Evolutionary conservation across 2,888 invertebrate genomes (phyloP), one percentile per base, ranked within the genome.

Genomic region (Drosophila nigricruria): DNA sequence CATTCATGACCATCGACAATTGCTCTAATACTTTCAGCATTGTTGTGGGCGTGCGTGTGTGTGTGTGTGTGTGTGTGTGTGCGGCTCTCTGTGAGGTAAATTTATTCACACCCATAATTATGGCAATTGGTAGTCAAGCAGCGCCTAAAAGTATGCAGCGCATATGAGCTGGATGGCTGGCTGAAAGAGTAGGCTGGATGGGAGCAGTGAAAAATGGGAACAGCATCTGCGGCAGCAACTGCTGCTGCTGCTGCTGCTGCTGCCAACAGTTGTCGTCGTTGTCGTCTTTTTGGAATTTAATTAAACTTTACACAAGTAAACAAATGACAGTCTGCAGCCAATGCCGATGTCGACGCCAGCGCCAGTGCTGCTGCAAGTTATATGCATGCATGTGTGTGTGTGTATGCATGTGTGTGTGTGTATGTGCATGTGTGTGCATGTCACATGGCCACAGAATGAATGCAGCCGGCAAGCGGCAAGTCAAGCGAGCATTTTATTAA

Each of bases 281-380:
- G 80, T 79, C 79, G 85, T 82, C 82, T 80, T 88, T 83, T 88
- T 88, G 85, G 84, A 86, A 86, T 86, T 86, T 86, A 86, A 86
- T 86, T 86, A 86, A 86, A 86, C 71, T 84, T 89, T 82, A 84
- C 89, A 89, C 89, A 88, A 88, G 88, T 78, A 88, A 86, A 88
- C 87, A 88, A 88, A 86, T 84, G 89, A 80, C 89, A 85, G 83
- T 83, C 87, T 83, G 83, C 86, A 86, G 77, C 70, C 83, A 63
- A 63, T 66, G 81, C 36, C 69, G 42, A 36, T 54, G 49, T 14
- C 54, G 32, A 52, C 43, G 40, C 25, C 50, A 16, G 27, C 25
- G 61, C 32, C 49, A 42, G 42, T 3, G n/a, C 27, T n/a, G 62
- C 70, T 42, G 63, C 34, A 45, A 60, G 59, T 38, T 68, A 47